Conservation (phyloP, 2,113 vertebrate genomes). For the Smithornis capensis region DNA sequence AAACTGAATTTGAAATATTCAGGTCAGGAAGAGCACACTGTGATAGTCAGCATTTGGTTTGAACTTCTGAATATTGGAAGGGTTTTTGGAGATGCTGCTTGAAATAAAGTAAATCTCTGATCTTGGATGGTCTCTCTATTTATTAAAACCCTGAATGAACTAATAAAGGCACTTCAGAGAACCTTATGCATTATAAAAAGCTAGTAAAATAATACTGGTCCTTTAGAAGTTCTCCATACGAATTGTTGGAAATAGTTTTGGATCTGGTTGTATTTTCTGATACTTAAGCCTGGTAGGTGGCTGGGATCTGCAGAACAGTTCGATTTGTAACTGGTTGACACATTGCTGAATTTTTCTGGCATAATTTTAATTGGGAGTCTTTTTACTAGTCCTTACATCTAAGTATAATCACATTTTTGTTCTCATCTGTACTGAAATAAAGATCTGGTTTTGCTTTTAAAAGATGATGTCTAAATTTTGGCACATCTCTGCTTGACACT, state of each 20-base stretch:
- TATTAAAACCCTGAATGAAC: slow-evolving; percentile 35
- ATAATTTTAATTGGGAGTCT: slow-evolving; percentile 46
- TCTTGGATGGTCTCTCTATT: slow-evolving; percentile 24
- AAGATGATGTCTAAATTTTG: not conserved
- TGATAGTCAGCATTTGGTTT: slow-evolving; percentile 38
- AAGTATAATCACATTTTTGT: not conserved
- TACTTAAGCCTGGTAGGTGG: not conserved
- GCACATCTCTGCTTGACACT: not conserved
- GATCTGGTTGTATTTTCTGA: not conserved
- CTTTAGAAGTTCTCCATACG: slow-evolving; percentile 13
- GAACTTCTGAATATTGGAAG: slow-evolving; percentile 26
- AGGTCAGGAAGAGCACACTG: slow-evolving; percentile 37
- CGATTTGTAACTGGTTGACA: slow-evolving; percentile 2
- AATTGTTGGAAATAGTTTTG: slow-evolving; percentile 1
- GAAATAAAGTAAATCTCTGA: slow-evolving; percentile 3
- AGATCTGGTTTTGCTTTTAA: not conserved
- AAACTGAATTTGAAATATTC: slow-evolving; percentile 42
- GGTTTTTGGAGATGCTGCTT: slow-evolving; percentile 16
- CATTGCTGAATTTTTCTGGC: not conserved
- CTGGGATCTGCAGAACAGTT: not conserved
- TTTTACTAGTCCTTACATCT: not conserved
- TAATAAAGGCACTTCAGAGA: slow-evolving; percentile 56
- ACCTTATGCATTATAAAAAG: slow-evolving; percentile 1
- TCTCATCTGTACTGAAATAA: slow-evolving; percentile 7
- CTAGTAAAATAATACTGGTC: not conserved